Percentiles rank a stretch among this genome's conserved stretches.
Conservation (phyloP, 2,888 invertebrate genomes). For the Brachyptera putata region DNA sequence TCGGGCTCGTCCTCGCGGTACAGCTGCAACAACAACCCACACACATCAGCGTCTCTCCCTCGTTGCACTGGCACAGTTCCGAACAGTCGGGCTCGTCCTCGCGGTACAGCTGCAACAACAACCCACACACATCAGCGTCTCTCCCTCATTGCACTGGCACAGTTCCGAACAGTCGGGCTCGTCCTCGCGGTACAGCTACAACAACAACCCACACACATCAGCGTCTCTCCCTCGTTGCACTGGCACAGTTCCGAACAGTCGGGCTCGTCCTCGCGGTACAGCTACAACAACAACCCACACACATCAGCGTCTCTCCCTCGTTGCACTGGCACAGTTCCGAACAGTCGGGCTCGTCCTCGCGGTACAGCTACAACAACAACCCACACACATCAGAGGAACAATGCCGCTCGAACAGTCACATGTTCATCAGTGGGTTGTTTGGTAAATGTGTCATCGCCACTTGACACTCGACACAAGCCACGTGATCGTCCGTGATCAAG, state of each 20-base stretch:
- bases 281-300: conserved; percentile 57
- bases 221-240: conserved; percentile 70
- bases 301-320: conserved; percentile 69
- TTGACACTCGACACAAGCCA: too few relatives aligned
- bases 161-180: conserved; percentile 88
- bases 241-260: conserved; percentile 89
- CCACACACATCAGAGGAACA: too few relatives aligned
- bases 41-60: conserved; percentile 72
- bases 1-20: conserved; percentile 82
- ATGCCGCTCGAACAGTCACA: too few relatives aligned
- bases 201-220: conserved; percentile 61
- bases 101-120: conserved; percentile 68
- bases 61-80: conserved; percentile 82
- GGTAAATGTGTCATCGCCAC: too few relatives aligned
- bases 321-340: conserved; percentile 87
- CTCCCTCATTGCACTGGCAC: conserved; percentile 76
- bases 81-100: conserved; percentile 87
- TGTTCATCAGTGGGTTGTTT: too few relatives aligned
- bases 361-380: conserved; percentile 65
- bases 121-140: conserved; percentile 64
- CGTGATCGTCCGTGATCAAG: too few relatives aligned
- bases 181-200: conserved; percentile 74
- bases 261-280: conserved; percentile 78
- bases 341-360: conserved; percentile 82
- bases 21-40: conserved; percentile 55